phyloP scores from a whole-genome alignment of 2,888 invertebrate genomes.

The Agrochola circellaris region DNA sequence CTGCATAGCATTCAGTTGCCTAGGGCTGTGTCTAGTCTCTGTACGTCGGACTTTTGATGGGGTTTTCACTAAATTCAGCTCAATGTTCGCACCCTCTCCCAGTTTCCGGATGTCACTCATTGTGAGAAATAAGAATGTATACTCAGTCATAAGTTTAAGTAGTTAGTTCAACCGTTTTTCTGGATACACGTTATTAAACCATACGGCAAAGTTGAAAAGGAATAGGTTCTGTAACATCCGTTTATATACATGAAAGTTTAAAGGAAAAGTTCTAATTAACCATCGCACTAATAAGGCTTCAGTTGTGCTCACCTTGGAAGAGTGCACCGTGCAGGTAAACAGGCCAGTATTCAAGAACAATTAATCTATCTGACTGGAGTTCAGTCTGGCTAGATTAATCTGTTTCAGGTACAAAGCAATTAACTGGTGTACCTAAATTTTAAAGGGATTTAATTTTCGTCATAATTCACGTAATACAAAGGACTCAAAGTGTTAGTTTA shows the following conservation, averaged over 20 bases:
- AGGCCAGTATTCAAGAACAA: constrained; percentile 1
- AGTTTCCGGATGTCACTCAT: neutral
- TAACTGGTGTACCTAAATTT: too few species aligned
- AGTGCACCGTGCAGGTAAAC: neutral
- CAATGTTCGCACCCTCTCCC: neutral
- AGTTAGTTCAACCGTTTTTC: neutral
- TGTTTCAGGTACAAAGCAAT: constrained; percentile 9
- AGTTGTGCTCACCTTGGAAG: neutral
- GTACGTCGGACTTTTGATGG: neutral
- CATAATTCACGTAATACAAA: too few species aligned
- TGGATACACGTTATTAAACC: neutral
- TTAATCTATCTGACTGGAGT: neutral
- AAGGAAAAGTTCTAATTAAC: neutral
- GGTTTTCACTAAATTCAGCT: neutral
- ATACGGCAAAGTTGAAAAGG: neutral
- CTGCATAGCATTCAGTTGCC: neutral
- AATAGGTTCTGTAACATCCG: neutral
- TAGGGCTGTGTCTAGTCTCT: neutral
- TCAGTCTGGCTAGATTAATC: neutral
- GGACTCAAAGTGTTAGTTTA: too few species aligned
- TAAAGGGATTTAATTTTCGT: neutral
- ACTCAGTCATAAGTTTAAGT: too few species aligned
- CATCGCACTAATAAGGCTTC: neutral
- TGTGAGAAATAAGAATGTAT: too few species aligned
- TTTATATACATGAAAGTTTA: neutral